phyloP scores from a whole-genome alignment of 2,888 invertebrate genomes.

The Toxonevra muliebris region DNA sequence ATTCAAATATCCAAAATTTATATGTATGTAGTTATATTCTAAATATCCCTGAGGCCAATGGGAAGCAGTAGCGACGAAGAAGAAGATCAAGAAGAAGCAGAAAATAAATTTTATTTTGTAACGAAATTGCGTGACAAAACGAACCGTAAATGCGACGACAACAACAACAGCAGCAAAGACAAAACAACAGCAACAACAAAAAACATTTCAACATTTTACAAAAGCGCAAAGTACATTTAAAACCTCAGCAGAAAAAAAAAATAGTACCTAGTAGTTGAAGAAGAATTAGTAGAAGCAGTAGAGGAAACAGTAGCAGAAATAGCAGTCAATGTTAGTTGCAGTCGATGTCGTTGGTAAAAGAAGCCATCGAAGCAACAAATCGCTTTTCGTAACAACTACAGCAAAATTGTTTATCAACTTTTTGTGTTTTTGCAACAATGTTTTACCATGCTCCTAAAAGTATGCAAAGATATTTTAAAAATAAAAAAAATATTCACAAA shows the following conservation, averaged over 20 bases:
- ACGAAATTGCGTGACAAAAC: slow-evolving; percentile 56
- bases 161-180: slow-evolving; percentile 25
- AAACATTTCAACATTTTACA: background rate
- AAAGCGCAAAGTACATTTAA: background rate
- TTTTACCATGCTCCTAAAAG: slow-evolving; percentile 12
- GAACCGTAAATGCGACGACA: slow-evolving; percentile 44
- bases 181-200: slow-evolving; percentile 16
- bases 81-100: background rate
- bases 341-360: background rate
- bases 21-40: background rate
- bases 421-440: too few relatives aligned
- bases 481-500: slow-evolving; percentile 16
- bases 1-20: too few relatives aligned
- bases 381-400: slow-evolving; percentile 8
- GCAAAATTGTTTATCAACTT: too few relatives aligned
- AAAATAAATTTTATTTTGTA: slow-evolving; percentile 47
- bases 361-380: slow-evolving; percentile 33
- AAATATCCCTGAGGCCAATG: background rate
- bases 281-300: too few relatives aligned
- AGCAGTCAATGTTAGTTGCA: background rate
- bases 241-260: background rate
- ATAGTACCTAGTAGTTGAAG: too few relatives aligned
- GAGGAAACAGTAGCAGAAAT: too few relatives aligned
- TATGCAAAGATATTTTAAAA: slow-evolving; percentile 14
- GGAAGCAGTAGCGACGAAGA: background rate